Base-by-base conservation (phyloP, 1,140 invertebrate genomes). In the Anastatus disparis region DNA sequence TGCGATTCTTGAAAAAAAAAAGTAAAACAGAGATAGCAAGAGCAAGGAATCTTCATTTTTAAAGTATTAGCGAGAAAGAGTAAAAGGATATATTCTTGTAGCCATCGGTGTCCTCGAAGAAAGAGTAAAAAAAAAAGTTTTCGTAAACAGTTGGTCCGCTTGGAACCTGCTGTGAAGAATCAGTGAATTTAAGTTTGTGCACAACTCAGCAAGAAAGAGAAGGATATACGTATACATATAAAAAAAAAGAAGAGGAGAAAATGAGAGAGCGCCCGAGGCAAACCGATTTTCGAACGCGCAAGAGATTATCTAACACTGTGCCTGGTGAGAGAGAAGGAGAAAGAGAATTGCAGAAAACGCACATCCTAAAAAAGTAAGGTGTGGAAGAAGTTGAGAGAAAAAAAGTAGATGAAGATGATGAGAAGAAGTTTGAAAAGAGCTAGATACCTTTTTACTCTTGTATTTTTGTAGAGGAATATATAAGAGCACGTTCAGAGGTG, bases 291-390 rank as follows among this genome's bases (percentile, higher is more conserved):
- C 74, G 74, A 77, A 59, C 35, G 67, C 71, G 61, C 75, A 72
- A 70, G 65, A 79, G 79, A 81, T 81, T 80, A 81, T 81, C 79
- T 80, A 81, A 80, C 78, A 81, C 74, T 76, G 70, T 56, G 42
- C 62, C 65, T 46, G 13, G 53, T 63, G 62, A 63, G n/a, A 75
- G 52, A 61, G 58, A 50, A 44, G 13, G 27, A 71, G 53, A 75
- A 58, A 59, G 35, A 70, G 73, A 59, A 22, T 31, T 40, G 13
- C n/a, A 22, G 13, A 24, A 26, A 10, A 24, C 12, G 24, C 13
- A 24, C 42, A 13, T 13, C 42, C 42, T 6, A 20, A 27, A 27
- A 9, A n/a, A 46, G 40, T 1, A 29, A 46, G 12, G 42, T 1
- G 42, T 0, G 1, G 27, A 31, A 46, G 44, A 31, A 42, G 44